phyloP scores from a whole-genome alignment of 2,888 invertebrate genomes.

The Coenonympha glycerion region DNA sequence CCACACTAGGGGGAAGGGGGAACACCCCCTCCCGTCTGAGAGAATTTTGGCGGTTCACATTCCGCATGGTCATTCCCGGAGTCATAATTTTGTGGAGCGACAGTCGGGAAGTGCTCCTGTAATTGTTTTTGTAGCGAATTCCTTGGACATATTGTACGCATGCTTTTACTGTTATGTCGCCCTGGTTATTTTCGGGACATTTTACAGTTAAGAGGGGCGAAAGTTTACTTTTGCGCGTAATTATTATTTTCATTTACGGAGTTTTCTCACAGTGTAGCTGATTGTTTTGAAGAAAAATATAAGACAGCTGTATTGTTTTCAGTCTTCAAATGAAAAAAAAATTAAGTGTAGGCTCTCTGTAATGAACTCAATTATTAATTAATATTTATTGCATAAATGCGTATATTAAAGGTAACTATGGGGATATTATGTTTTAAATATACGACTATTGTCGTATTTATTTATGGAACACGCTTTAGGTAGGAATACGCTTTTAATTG shows the following conservation, averaged over 20 bases:
- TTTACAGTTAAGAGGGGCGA: background rate
- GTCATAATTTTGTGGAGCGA: slow-evolving; percentile 57
- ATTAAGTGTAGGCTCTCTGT: too few relatives aligned
- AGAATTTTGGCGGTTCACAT: slow-evolving; percentile 59
- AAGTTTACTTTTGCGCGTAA: slow-evolving; percentile 2
- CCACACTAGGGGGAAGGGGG: slow-evolving; percentile 21
- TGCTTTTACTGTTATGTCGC: slow-evolving; percentile 22
- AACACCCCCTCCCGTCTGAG: slow-evolving; percentile 32
- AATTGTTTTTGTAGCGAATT: slow-evolving; percentile 50
- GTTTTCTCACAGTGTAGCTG: background rate
- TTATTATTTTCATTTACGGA: background rate
- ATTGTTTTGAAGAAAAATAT: too few relatives aligned
- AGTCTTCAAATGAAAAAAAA: too few relatives aligned
- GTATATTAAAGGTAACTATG: too few relatives aligned
- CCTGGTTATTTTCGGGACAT: slow-evolving; percentile 11
- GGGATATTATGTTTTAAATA: too few relatives aligned
- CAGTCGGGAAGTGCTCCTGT: slow-evolving; percentile 40
- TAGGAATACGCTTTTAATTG: too few relatives aligned
- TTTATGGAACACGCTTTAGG: too few relatives aligned
- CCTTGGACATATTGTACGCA: slow-evolving; percentile 27
- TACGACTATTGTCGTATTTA: too few relatives aligned
- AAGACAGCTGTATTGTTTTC: too few relatives aligned
- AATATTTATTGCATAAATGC: too few relatives aligned
- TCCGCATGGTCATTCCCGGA: slow-evolving; percentile 70
- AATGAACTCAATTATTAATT: too few relatives aligned